Base-by-base conservation (phyloP, 2,113 vertebrate genomes). In the Oreamnos americanus region DNA sequence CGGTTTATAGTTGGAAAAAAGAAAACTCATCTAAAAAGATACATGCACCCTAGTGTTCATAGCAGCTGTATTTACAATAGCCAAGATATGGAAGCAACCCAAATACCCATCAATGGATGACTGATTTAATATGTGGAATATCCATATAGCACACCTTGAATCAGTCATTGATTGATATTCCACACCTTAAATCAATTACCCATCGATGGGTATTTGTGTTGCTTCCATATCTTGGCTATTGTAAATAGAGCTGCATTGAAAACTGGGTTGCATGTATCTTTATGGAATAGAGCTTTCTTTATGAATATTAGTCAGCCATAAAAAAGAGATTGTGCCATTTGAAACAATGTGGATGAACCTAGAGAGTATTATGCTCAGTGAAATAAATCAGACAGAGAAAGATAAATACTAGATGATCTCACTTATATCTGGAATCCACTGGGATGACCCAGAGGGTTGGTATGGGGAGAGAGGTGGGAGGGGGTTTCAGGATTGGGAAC, bases 151-250 rank as follows among this genome's bases (percentile, higher is more conserved):
- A 71, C 67, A 71, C n/a, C n/a, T 71, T 39, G n/a, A 39, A 39
- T 71, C 67, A 71, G 19, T 39, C 5, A 0, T 21, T 11, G 67
- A 71, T 71, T 71, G 19, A 39, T 71, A 71, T 39, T 39, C 19
- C 67, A 71, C 19, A 39, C 19, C n/a, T 71, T 71, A 71, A 39
- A 23, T 71, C n/a, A 13, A 39, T 39, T 71, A 5, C 9, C 19
- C 19, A 39, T 71, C 0, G 0, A 12, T 39, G 2, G 10, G 2
- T 71, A 71, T 39, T 23, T 71, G 67, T 2, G 1, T 12, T 39
- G 36, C 19, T 71, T 71, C n/a, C 19, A 3, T 71, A 23, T 39
- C 67, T 71, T 71, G 10, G 19, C 10, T 71, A 39, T 12, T 71
- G 10, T 39, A 23, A 71, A 39, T 6, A 39, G 2, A 71, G 67